Evolutionary conservation across 2,888 invertebrate genomes (phyloP).

Genomic region (Sminthurides aquaticus): DNA sequence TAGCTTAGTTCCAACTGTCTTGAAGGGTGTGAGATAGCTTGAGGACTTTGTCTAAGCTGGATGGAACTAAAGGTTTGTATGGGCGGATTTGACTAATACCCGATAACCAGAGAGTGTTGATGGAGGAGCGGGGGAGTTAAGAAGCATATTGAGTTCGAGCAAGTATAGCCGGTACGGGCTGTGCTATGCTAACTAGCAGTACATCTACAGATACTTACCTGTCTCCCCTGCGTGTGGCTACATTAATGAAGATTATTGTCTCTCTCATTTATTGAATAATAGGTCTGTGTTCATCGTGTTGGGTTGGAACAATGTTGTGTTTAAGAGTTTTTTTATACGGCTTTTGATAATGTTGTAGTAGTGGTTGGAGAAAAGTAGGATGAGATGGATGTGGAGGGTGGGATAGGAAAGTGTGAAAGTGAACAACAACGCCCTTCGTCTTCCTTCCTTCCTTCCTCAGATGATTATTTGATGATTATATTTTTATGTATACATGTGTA

Average conservation of each 20-base stretch:
- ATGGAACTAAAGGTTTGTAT: too few relatives aligned
- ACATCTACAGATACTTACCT: not conserved
- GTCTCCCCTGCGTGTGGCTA: not conserved
- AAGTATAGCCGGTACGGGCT: too few relatives aligned
- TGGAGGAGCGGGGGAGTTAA: not conserved
- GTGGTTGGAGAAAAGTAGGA: not conserved
- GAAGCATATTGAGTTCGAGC: too few relatives aligned
- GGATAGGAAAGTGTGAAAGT: not conserved
- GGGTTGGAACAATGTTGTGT: not conserved
- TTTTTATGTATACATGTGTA: conserved; percentile 10
- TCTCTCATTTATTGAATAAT: not conserved
- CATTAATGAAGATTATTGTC: not conserved
- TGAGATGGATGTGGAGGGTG: not conserved
- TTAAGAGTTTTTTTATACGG: not conserved
- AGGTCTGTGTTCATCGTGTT: not conserved
- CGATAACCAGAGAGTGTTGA: not conserved
- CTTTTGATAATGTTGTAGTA: not conserved
- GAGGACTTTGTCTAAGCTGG: too few relatives aligned
- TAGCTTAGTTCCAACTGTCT: too few relatives aligned
- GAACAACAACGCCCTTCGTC: conserved; percentile 20
- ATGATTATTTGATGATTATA: conserved; percentile 10
- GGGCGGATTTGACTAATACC: not conserved
- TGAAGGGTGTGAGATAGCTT: too few relatives aligned
- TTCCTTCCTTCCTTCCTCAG: conserved; percentile 8
- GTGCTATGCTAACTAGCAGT: not conserved